Base-by-base conservation (phyloP, 2,113 vertebrate genomes). In the Sprattus sprattus region DNA sequence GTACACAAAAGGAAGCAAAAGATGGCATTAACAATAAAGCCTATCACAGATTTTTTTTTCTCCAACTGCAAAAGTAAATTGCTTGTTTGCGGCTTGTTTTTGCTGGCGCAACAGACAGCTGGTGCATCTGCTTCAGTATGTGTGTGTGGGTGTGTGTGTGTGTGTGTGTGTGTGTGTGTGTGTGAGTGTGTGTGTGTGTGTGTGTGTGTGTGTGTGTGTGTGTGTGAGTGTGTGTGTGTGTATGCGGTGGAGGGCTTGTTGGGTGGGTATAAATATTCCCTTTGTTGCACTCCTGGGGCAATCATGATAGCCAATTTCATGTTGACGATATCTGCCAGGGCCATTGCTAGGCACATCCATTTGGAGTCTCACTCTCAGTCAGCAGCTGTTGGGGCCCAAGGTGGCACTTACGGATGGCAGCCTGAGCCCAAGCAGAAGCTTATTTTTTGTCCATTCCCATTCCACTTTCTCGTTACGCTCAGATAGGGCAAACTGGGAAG, bases 31-130 rank as follows among this genome's bases (percentile, higher is more conserved):
- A 78, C 15, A 32, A 39, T 78, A 78, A 78, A 78, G 28, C 71
- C 32, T 13, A 78, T 78, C 71, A 78, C 71, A 78, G 71, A 78
- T 13, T 78, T 11, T 78, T 39, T 18, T 10, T 20, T 20, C 11
- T 78, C 3, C 71, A 11, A 39, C 71, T 78, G 71, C 28, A 78
- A 44, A 39, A 78, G 10, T 39, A 78, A 78, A 78, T 78, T 15
- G 71, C 71, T 78, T 78, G 71, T 78, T 78, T 71, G 64, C 4
- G 64, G 64, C 64, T 32, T 71, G 64, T 71, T 28, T 78, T 10
- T 78, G 71, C 32, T 39, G 16, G 71, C 10, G 8, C 67, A 75
- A 28, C 67, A 75, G 67, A 75, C 71, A 78, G 71, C 71, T 78
- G 71, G 28, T 16, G 71, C 71, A 78, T 78, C 71, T 78, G 13